phyloP scores from a whole-genome alignment of 2,797 vertebrate genomes.

The Rhinichthys osculus region DNA sequence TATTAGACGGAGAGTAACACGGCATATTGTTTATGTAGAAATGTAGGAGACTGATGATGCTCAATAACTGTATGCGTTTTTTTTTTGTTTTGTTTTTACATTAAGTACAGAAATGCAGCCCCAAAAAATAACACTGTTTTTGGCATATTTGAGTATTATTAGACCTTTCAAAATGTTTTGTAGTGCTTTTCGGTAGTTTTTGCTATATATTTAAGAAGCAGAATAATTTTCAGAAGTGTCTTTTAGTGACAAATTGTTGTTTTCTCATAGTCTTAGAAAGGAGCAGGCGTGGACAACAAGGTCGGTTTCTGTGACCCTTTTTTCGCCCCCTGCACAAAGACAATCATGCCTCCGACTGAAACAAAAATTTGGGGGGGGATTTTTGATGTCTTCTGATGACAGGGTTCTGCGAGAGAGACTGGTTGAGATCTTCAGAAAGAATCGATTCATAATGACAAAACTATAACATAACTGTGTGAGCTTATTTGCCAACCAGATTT shows the following conservation, averaged over 20 bases:
- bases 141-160: conserved; percentile 18
- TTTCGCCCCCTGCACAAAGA: conserved; percentile 41
- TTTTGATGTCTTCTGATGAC: conserved; percentile 47
- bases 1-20: neutral
- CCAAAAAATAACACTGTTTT: neutral
- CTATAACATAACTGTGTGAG: neutral
- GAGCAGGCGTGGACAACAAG: conserved; percentile 33
- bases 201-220: conserved; percentile 30
- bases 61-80: neutral
- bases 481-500: neutral
- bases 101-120: neutral
- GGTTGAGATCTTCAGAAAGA: neutral
- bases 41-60: neutral
- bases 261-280: conserved; percentile 21
- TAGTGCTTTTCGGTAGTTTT: conserved; percentile 21
- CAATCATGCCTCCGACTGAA: conserved; percentile 47
- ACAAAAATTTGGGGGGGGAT: conserved; percentile 14
- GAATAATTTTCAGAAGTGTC: conserved; percentile 28
- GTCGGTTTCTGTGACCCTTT: conserved; percentile 1
- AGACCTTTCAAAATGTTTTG: conserved; percentile 22
- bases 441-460: neutral
- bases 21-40: neutral
- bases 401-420: conserved; percentile 36
- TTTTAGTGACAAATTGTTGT: conserved; percentile 25
- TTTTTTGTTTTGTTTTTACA: neutral